A percentile compares a stretch with the other conserved stretches of the same genome.
These are phyloP conservation scores for Rhogogaster chlorosoma DNA, from an alignment of 2,888 invertebrate species.

Conservation along the genomic window DNA sequence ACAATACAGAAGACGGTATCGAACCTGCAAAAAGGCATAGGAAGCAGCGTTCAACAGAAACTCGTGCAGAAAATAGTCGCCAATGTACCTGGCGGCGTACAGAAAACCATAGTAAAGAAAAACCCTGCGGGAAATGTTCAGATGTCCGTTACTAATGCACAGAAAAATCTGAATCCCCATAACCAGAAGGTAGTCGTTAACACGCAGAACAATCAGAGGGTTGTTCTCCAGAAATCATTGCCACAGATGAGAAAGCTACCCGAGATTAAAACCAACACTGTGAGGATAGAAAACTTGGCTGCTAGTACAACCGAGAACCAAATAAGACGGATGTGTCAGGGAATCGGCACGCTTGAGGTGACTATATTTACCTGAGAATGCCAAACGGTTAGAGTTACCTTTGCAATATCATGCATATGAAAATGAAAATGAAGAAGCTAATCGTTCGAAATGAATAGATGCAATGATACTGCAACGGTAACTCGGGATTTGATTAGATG, in stretches of 20 bases:
- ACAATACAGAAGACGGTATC: constrained; percentile 67
- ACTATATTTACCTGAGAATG: constrained; percentile 69
- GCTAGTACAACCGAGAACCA: constrained; percentile 78
- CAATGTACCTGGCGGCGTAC: constrained; percentile 57
- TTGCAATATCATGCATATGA: background rate
- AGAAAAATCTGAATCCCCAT: constrained; percentile 56
- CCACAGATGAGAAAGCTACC: constrained; percentile 58
- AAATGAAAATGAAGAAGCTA: background rate
- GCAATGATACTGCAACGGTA: background rate
- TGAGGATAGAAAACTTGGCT: constrained; percentile 78
- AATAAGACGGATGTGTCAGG: constrained; percentile 78
- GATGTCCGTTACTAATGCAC: constrained; percentile 21
- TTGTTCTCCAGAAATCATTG: constrained; percentile 65
- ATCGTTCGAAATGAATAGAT: background rate
- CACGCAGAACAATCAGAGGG: constrained; percentile 64
- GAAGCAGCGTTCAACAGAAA: background rate
- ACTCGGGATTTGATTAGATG: background rate
- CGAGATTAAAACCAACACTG: constrained; percentile 74
- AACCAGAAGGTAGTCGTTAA: constrained; percentile 61
- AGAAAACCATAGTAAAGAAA: constrained; percentile 58
- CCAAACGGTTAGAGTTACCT: background rate
- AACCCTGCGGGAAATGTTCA: background rate
- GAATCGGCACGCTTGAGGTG: constrained; percentile 79
- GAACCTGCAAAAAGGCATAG: constrained; percentile 63
- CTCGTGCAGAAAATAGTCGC: constrained; percentile 58